phyloP scores from a whole-genome alignment of 2,888 invertebrate species.

The Monochamus alternatus region DNA sequence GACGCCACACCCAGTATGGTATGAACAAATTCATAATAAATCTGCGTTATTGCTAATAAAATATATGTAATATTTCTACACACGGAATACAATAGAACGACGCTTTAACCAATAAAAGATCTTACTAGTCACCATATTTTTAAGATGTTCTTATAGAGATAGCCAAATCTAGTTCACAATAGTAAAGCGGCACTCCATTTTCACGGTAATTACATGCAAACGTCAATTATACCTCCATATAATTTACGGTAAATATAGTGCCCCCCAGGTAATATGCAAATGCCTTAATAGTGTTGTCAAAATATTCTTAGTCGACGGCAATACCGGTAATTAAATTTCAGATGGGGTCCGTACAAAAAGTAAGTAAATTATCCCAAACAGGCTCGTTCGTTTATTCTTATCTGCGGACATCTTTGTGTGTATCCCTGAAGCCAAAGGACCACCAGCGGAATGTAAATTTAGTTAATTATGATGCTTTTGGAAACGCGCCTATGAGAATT shows the following conservation, averaged over 20 bases:
- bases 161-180: no score
- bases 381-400: not conserved
- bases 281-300: not conserved
- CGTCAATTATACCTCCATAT: no score
- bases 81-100: no score
- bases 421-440: not conserved
- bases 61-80: no score
- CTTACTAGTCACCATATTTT: no score
- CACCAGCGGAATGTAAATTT: constrained; percentile 12
- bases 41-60: no score
- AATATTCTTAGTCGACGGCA: constrained; percentile 1
- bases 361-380: constrained; percentile 12
- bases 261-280: constrained; percentile 1
- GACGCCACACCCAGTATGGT: no score
- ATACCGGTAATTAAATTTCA: constrained; percentile 2
- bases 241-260: not conserved
- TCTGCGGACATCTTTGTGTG: not conserved
- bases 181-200: no score
- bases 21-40: no score
- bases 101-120: no score
- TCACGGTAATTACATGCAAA: no score
- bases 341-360: not conserved
- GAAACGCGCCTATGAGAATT: not conserved
- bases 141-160: no score
- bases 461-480: not conserved